These are phyloP conservation scores for Molossus alvarezi DNA, from an alignment of 2,797 vertebrate genomes.

Conservation along the genomic window DNA sequence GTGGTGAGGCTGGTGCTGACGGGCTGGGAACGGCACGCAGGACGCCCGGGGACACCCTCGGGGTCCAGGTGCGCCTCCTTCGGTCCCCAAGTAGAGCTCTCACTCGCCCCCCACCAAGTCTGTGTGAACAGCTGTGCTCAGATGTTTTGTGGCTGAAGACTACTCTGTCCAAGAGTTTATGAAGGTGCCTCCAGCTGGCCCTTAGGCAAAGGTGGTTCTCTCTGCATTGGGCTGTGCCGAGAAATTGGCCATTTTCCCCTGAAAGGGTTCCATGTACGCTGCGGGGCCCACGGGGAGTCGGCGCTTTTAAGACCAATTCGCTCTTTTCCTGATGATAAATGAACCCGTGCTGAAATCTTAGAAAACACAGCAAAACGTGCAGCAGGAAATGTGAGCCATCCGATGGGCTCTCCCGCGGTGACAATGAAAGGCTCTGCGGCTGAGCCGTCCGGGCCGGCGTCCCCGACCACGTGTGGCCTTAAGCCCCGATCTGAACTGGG, in stretches of 20 bases:
- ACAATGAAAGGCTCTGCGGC: not conserved
- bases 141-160: not conserved
- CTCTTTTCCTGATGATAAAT: not conserved
- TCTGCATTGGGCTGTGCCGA: not conserved
- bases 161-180: not conserved
- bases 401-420: fast-evolving
- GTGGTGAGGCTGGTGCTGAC: fast-evolving
- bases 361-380: not conserved
- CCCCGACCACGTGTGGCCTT: fast-evolving
- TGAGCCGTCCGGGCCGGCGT: fast-evolving
- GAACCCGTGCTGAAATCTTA: not conserved
- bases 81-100: fast-evolving
- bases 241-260: not conserved
- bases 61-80: fast-evolving
- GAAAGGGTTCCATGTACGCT: fast-evolving
- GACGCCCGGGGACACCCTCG: fast-evolving
- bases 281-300: fast-evolving
- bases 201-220: not conserved
- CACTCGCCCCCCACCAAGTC: not conserved
- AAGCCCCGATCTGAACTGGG: not conserved
- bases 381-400: not conserved
- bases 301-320: not conserved
- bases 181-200: not conserved
- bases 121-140: not conserved
- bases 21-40: not conserved